These are phyloP conservation scores for Ceyx melanurus DNA, from an alignment of 2,113 vertebrate species.

Conservation along the genomic window DNA sequence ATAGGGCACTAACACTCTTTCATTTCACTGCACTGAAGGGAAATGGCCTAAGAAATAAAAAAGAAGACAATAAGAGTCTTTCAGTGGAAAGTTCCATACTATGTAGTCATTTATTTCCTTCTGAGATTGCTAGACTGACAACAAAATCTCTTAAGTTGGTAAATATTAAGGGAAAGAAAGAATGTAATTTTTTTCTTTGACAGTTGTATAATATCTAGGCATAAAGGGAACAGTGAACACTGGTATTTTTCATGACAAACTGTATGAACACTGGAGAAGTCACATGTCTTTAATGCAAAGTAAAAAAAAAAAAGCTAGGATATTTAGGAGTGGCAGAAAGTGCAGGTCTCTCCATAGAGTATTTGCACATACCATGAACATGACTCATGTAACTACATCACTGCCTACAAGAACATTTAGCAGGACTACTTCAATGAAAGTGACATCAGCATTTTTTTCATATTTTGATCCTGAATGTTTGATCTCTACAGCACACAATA, in stretches of 20 bases:
- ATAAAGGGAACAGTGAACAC: slow-evolving; percentile 7
- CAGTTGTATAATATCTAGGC: slow-evolving; percentile 3
- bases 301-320: not conserved
- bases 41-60: slow-evolving; percentile 24
- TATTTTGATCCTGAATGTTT: not conserved
- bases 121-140: slow-evolving; percentile 11
- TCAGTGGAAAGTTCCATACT: not conserved
- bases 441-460: not conserved
- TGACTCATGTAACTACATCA: not conserved
- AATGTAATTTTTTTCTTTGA: not conserved
- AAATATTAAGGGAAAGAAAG: slow-evolving; percentile 52
- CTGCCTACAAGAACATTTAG: not conserved
- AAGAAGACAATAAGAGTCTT: not conserved
- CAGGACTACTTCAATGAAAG: not conserved
- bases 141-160: slow-evolving; percentile 34
- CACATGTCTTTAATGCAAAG: not conserved
- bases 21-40: not conserved
- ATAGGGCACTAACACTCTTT: not conserved
- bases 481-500: not conserved
- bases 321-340: not conserved
- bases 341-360: not conserved
- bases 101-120: slow-evolving; percentile 20
- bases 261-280: not conserved
- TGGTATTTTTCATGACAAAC: slow-evolving; percentile 39
- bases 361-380: not conserved